Percentiles rank a stretch among this genome's conserved stretches.
These are phyloP conservation scores for Elysia chlorotica DNA, from an alignment of 1,140 invertebrate genomes.

Conservation along the genomic window DNA sequence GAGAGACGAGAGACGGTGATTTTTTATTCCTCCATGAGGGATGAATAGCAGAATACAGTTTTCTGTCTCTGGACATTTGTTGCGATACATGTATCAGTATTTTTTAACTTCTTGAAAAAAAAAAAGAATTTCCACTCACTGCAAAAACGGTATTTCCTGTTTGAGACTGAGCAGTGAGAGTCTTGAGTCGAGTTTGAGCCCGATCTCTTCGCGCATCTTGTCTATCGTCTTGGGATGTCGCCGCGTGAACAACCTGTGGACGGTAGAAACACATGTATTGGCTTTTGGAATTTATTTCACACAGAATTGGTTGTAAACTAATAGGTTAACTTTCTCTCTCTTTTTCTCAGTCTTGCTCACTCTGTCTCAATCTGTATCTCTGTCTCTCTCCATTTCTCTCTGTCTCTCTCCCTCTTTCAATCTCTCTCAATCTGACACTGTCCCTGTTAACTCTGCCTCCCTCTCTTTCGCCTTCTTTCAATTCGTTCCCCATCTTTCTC, in stretches of 20 bases:
- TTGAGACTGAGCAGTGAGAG: slow-evolving; percentile 33
- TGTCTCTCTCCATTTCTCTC: not conserved
- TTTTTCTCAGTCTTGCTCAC: not conserved
- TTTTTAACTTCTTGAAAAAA: not conserved
- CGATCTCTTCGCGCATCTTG: slow-evolving; percentile 39
- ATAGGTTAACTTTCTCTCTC: not conserved
- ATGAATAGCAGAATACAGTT: too few relatives aligned
- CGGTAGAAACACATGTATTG: too few relatives aligned
- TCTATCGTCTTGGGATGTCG: slow-evolving; percentile 53
- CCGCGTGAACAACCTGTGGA: slow-evolving; percentile 48
- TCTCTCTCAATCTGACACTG: not conserved
- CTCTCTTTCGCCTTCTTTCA: not conserved
- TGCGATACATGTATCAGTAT: not conserved
- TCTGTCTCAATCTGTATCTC: slow-evolving; percentile 4
- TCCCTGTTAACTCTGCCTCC: too few relatives aligned
- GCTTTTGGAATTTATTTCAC: too few relatives aligned
- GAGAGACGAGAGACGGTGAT: too few relatives aligned
- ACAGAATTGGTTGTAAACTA: too few relatives aligned
- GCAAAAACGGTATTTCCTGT: slow-evolving; percentile 36
- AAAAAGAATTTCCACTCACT: not conserved
- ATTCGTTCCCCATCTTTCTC: slow-evolving; percentile 3
- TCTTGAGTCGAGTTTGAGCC: slow-evolving; percentile 36
- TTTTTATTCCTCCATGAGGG: too few relatives aligned
- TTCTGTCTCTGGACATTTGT: too few relatives aligned
- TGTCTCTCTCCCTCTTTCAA: not conserved